Evolutionary conservation across 2,888 invertebrate species (phyloP).

Genomic region (Hirtodrosophila cameraria): DNA sequence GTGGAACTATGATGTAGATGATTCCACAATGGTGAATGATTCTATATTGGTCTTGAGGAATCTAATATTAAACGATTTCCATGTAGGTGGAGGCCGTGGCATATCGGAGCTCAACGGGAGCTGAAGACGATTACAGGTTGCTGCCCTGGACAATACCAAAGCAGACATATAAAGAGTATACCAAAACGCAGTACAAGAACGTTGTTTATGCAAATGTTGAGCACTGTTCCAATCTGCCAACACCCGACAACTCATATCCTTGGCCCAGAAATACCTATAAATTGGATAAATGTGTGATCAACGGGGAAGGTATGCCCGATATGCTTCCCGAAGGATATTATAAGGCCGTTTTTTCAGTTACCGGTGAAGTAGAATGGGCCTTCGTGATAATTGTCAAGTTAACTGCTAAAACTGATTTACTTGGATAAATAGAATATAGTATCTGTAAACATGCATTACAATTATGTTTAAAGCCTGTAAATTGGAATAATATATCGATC

Average conservation of each 20-base stretch:
- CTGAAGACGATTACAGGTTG: conserved; percentile 47
- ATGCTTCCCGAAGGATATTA: conserved; percentile 50
- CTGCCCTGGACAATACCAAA: conserved; percentile 34
- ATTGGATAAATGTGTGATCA: conserved; percentile 22
- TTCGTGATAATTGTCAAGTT: conserved; percentile 5
- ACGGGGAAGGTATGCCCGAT: conserved; percentile 49
- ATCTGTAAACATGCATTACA: too few species aligned
- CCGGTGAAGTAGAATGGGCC: conserved; percentile 25
- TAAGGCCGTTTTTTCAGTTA: conserved; percentile 14
- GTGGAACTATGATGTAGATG: conserved; percentile 17
- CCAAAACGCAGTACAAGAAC: conserved; percentile 30
- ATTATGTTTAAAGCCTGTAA: too few species aligned
- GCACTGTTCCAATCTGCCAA: conserved; percentile 37
- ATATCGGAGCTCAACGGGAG: conserved; percentile 46
- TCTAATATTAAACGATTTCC: too few species aligned
- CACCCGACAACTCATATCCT: conserved; percentile 16
- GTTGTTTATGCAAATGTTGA: conserved; percentile 33
- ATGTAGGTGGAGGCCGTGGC: neutral
- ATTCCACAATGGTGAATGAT: conserved; percentile 14
- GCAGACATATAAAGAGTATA: conserved; percentile 18
- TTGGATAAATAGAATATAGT: too few species aligned
- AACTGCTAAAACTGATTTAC: neutral
- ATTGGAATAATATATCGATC: too few species aligned
- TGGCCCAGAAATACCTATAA: conserved; percentile 28
- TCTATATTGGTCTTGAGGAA: too few species aligned